A percentile compares a stretch with the other conserved stretches of the same genome.
Conservation (phyloP, 2,888 invertebrate genomes). For the Drosophila mulleri region DNA sequence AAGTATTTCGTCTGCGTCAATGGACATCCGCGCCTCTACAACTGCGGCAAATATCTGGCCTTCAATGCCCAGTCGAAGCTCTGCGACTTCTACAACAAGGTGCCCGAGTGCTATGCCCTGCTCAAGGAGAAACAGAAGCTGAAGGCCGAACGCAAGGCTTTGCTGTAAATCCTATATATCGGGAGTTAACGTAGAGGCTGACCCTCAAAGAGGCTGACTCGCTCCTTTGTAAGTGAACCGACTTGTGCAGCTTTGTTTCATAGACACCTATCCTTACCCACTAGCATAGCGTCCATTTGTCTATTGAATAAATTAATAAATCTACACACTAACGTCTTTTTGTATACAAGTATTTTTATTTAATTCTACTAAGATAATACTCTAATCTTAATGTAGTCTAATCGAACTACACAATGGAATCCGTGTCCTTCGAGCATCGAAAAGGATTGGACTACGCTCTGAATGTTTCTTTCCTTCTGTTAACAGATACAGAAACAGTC, state of each 20-base stretch:
- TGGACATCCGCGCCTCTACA: conserved; percentile 90
- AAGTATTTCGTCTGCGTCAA: conserved; percentile 92
- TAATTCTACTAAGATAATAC: no score
- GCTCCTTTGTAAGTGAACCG: conserved; percentile 6
- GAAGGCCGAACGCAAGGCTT: conserved; percentile 58
- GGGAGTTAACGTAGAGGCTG: conserved; percentile 53
- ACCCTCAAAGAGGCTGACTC: conserved; percentile 20
- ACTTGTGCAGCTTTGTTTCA: conserved; percentile 32
- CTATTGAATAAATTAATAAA: conserved; percentile 39
- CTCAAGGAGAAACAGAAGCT: conserved; percentile 75
- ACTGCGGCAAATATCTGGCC: conserved; percentile 91
- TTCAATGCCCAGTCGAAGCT: conserved; percentile 90
- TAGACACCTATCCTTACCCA: conserved; percentile 9
- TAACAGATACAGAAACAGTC: no score
- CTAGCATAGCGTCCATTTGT: conserved; percentile 16
- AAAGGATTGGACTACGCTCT: no score
- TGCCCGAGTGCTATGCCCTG: conserved; percentile 82
- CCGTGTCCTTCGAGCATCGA: no score
- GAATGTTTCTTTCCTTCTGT: no score
- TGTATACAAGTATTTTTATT: background rate
- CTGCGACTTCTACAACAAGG: conserved; percentile 87
- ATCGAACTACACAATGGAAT: no score
- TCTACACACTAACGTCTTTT: conserved; percentile 10
- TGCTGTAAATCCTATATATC: conserved; percentile 17
- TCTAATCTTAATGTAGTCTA: no score